These are phyloP conservation scores for Macrobrachium nipponense DNA, from an alignment of 1,140 invertebrate species.

Conservation along the genomic window DNA sequence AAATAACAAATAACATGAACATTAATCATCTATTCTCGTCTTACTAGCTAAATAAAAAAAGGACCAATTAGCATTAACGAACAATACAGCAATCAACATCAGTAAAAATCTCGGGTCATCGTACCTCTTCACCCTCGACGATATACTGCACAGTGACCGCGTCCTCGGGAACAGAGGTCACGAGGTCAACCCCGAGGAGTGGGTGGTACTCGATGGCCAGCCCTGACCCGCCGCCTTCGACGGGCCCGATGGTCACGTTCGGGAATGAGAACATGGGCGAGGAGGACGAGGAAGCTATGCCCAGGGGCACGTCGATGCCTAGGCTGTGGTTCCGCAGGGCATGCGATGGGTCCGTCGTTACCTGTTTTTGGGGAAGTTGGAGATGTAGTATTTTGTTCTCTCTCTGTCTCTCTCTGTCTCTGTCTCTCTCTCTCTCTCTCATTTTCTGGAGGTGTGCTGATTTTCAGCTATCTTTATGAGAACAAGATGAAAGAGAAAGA, in stretches of 20 bases:
- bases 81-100: too few species aligned
- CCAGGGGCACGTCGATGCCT: conserved; percentile 6
- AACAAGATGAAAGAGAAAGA: conserved; percentile 5
- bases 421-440: conserved; percentile 27
- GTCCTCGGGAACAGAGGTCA: conserved; percentile 35
- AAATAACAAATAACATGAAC: too few species aligned
- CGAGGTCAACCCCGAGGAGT: conserved; percentile 6
- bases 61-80: too few species aligned
- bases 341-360: conserved; percentile 15
- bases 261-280: neutral
- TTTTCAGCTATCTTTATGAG: neutral
- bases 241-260: conserved; percentile 23
- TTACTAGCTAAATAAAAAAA: too few species aligned
- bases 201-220: conserved; percentile 4
- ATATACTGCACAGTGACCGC: conserved; percentile 45
- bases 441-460: neutral
- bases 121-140: conserved; percentile 42
- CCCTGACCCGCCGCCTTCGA: conserved; percentile 7
- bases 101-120: neutral
- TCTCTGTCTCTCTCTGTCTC: conserved; percentile 12
- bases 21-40: too few species aligned
- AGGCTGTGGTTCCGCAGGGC: neutral
- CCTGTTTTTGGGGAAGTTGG: neutral
- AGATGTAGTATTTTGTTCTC: neutral
- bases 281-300: conserved; percentile 21